Evolutionary conservation across 2,113 vertebrate species (phyloP).

Genomic region (Hyperoodon ampullatus): DNA sequence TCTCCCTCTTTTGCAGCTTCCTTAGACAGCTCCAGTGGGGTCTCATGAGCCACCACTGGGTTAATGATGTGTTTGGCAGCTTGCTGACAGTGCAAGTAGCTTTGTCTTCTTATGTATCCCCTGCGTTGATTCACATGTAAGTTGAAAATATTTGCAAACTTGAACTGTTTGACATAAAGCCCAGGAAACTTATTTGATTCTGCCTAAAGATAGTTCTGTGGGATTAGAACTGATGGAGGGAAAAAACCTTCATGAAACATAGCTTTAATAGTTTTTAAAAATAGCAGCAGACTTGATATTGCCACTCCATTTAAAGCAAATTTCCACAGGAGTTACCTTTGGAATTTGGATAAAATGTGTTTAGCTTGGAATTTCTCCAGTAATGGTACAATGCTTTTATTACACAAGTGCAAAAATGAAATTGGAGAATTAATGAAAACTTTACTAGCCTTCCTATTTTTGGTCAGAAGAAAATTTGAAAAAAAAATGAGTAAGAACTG

Average conservation of each 20-base stretch:
- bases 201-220: constrained; percentile 51
- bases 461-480: background rate
- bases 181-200: constrained; percentile 59
- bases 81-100: constrained; percentile 39
- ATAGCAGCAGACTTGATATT: background rate
- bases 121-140: constrained; percentile 47
- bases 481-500: background rate
- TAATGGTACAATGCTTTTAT: background rate
- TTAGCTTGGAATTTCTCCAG: background rate
- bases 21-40: constrained; percentile 47
- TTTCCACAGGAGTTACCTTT: background rate
- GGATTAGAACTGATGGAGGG: constrained; percentile 30
- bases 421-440: constrained; percentile 12
- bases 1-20: constrained; percentile 52
- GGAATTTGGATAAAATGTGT: background rate
- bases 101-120: constrained; percentile 52
- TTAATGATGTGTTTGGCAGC: constrained; percentile 75
- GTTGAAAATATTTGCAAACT: constrained; percentile 76
- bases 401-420: constrained; percentile 1
- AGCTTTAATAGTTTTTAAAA: constrained; percentile 6
- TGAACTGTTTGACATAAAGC: constrained; percentile 59
- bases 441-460: constrained; percentile 20
- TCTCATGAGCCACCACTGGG: constrained; percentile 55
- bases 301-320: background rate
- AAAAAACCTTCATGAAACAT: constrained; percentile 14